A percentile compares a stretch with the other conserved stretches of the same genome.
Conservation (phyloP, 2,113 vertebrate species). For the Rissa tridactyla region DNA sequence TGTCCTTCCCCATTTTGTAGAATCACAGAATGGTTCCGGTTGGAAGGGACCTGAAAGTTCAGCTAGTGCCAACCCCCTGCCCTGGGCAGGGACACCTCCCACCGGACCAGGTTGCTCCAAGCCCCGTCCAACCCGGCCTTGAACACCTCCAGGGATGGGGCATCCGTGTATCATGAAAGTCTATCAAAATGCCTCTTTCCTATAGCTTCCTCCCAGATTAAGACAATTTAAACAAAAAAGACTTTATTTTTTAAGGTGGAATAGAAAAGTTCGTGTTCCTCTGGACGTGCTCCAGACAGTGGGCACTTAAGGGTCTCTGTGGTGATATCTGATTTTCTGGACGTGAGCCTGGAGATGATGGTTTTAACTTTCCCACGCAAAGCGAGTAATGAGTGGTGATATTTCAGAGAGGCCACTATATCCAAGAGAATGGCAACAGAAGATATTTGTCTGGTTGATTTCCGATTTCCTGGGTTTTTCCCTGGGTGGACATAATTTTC, state of each 20-base stretch:
- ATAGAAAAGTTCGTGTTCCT: not conserved
- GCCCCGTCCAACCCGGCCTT: not conserved
- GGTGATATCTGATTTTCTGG: not conserved
- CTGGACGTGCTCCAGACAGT: rapidly evolving
- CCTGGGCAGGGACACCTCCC: not conserved
- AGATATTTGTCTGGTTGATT: not conserved
- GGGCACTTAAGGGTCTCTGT: not conserved
- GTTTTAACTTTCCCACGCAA: not conserved
- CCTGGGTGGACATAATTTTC: not conserved
- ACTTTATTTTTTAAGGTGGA: not conserved
- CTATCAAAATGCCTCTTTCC: not conserved
- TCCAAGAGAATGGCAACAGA: not conserved
- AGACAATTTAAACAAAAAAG: not conserved
- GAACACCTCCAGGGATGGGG: not conserved
- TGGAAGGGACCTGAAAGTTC: not conserved
- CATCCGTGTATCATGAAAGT: not conserved
- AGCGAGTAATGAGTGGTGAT: not conserved
- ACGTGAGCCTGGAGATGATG: not conserved
- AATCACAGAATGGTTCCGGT: not conserved
- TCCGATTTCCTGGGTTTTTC: conserved; percentile 3
- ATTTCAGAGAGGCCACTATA: not conserved
- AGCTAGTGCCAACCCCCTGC: not conserved
- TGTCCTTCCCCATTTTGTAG: not conserved
- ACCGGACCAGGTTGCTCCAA: not conserved
- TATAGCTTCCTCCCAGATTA: not conserved